Evolutionary conservation across 2,888 invertebrate species (phyloP), one percentile per base, ranked within the genome.

Genomic region (Macrostomum cliftonense): DNA sequence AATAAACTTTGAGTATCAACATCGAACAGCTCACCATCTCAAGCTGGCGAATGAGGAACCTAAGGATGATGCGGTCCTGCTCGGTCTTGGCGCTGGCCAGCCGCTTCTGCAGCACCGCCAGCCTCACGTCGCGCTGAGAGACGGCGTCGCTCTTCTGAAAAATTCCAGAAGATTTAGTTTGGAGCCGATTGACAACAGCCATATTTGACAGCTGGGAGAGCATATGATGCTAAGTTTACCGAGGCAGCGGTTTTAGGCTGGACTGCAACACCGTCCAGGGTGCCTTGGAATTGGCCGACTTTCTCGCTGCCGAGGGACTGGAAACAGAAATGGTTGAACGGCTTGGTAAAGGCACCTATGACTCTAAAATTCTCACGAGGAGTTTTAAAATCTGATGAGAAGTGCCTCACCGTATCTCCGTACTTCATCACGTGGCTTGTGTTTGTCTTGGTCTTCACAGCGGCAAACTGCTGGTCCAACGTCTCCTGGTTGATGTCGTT

Each of bases 401-500:
- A 9, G 28, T 45, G 19, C 2, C 56, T 53, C 51, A 65, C 65
- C 62, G 62, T 36, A 57, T 77, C 74, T 45, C 78, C 78, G 63
- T 70, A 78, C 57, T 76, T 72, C 63, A 67, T 65, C 5, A 77
- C 77, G 61, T 76, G 75, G 49, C 76, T 76, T n/a, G 71, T 71
- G 60, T 73, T 75, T 7, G 77, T 77, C 57, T 73, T 70, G 39
- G 66, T 59, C 56, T 73, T 72, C 12, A 76, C 76, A 51, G n/a
- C 39, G 37, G 28, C 19, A 59, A 64, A 77, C 59, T 77, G 77
- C 46, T 69, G 61, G 43, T 72, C 64, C 5, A 77, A 61, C 1
- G 75, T 74, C 59, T 77, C 76, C 14, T 54, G 52, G 2, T 58
- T 59, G 37, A 76, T 56, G 52, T 59, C 46, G 20, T 17, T 37